These are phyloP conservation scores for Toxonevra muliebris DNA, from an alignment of 2,888 invertebrate species.

Conservation along the genomic window DNA sequence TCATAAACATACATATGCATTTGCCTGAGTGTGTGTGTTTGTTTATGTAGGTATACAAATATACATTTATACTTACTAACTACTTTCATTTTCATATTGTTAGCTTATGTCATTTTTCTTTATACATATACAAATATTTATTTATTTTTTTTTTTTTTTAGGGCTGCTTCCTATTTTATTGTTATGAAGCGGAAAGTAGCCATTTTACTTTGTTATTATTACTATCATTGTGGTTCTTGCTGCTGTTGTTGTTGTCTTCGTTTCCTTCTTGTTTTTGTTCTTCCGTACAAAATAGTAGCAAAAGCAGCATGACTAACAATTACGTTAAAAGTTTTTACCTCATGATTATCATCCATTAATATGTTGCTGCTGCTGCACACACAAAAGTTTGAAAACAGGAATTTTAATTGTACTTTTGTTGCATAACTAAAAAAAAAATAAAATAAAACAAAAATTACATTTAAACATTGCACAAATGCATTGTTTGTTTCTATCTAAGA, in stretches of 20 bases:
- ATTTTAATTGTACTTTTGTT: no score
- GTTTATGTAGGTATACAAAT: not conserved
- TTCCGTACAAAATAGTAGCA: slow-evolving; percentile 20
- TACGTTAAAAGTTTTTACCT: not conserved
- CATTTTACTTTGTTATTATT: slow-evolving; percentile 1
- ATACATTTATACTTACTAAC: not conserved
- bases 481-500: no score
- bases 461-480: no score
- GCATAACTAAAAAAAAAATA: no score
- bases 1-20: not conserved
- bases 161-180: not conserved
- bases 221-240: no score
- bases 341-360: no score
- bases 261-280: slow-evolving; percentile 25
- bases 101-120: not conserved
- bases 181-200: not conserved
- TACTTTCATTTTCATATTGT: no score
- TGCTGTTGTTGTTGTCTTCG: no score
- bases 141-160: not conserved
- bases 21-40: not conserved
- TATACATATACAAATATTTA: not conserved
- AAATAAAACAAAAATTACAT: no score
- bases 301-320: slow-evolving; percentile 4
- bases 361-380: no score
- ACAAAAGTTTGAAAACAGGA: no score